These are phyloP conservation scores for Diacarnus erythraeanus DNA, from an alignment of 37 sponge, comb jelly and placozoan genomes.

Conservation along the genomic window DNA sequence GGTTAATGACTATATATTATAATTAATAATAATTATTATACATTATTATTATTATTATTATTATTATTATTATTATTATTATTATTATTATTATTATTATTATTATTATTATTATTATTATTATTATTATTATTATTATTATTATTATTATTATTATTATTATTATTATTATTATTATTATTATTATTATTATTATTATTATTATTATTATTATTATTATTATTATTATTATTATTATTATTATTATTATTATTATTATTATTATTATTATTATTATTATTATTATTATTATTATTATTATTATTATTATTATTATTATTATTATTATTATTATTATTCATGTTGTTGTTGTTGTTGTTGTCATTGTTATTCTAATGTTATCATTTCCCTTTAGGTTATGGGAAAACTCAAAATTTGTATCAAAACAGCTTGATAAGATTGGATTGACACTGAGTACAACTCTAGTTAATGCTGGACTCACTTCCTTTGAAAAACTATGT, in stretches of 20 bases:
- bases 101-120: no score
- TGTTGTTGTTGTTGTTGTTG: neutral
- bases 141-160: no score
- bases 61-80: no score
- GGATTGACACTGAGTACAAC: conserved; percentile 79
- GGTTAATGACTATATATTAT: conserved; percentile 5
- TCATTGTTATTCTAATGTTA: neutral
- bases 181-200: no score
- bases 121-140: no score
- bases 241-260: no score
- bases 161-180: no score
- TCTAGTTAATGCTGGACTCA: conserved; percentile 97
- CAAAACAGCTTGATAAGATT: conserved; percentile 93
- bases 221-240: no score
- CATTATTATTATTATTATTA: no score
- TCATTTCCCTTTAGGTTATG: conserved; percentile 63
- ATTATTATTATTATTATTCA: neutral
- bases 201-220: no score
- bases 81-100: no score
- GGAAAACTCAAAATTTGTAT: conserved; percentile 92
- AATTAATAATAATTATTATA: neutral
- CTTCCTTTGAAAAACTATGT: conserved; percentile 65
- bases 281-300: neutral
- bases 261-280: no score
- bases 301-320: neutral